Base-by-base conservation (phyloP, 2,113 vertebrate species). In the Alces alces region DNA sequence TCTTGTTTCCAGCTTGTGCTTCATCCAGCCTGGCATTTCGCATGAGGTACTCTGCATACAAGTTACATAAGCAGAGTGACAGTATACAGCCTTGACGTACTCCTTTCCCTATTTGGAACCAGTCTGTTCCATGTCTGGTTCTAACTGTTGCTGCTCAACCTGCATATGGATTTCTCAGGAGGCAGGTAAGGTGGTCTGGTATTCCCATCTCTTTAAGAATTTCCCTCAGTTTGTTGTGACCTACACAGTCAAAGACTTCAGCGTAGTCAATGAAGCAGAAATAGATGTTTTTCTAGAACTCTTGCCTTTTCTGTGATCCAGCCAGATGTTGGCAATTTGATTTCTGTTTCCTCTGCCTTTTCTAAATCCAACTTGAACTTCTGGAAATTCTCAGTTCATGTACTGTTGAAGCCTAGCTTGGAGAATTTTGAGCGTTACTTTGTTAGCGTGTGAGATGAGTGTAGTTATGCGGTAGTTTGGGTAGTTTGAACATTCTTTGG, bases 11-110 rank as follows among this genome's bases (percentile, higher is more conserved):
- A 70, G 64, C 64, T 70, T 70, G 64, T 70, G n/a, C 17, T 70
- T 70, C 64, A 21, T 70, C n/a, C 64, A 70, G n/a, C n/a, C n/a
- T 1, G 0, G 33, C 64, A 3, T 36, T 36, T 70, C 2, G 0
- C 64, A 21, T 36, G 64, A 70, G 36, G n/a, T 21, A 36, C 64
- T 70, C 17, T 6, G 64, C 64, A 70, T 70, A 70, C 9, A 19
- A 70, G n/a, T 70, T 70, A 70, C 2, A 36, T 10, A 70, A 70
- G 5, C n/a, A 36, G n/a, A n/a, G n/a, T 70, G 64, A 70, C 17
- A 70, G 5, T 36, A 2, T 36, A 36, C 19, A 70, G 17, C n/a
- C 64, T 21, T 36, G 64, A 3, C 9, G 0, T 11, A 6, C 64
- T 21, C 64, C 17, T 66, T 70, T 36, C 2, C 64, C 9, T 70